Evolutionary conservation across 2,113 vertebrate species (phyloP).

Genomic region (Eolophus roseicapilla): DNA sequence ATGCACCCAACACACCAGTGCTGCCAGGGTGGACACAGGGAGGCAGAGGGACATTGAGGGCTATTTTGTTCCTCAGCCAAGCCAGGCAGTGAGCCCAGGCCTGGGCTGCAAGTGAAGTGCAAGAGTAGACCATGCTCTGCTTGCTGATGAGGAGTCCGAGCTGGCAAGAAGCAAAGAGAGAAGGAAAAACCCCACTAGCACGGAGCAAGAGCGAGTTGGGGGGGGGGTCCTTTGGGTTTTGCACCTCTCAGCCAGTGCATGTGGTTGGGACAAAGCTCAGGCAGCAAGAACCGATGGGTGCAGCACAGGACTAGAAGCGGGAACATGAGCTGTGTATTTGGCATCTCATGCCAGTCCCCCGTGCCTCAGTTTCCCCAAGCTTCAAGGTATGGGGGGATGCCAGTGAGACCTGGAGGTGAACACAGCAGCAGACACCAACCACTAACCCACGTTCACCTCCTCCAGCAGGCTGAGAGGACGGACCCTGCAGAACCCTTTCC

Average conservation of each 20-base stretch:
- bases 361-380: not conserved
- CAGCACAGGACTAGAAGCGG: not conserved
- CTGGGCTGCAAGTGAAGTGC: not conserved
- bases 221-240: not conserved
- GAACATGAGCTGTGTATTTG: not conserved
- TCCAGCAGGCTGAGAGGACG: not conserved
- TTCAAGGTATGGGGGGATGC: not conserved
- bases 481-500: not conserved
- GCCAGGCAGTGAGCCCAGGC: not conserved
- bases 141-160: not conserved
- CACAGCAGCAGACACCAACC: fast-evolving
- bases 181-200: fast-evolving
- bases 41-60: not conserved
- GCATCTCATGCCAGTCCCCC: not conserved
- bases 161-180: not conserved
- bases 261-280: not conserved
- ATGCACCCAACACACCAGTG: fast-evolving
- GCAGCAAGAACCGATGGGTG: not conserved
- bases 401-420: not conserved
- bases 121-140: not conserved
- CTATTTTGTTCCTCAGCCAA: not conserved
- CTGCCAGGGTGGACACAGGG: fast-evolving
- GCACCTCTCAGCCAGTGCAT: fast-evolving
- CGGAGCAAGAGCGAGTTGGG: not conserved
- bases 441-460: not conserved